phyloP scores from a whole-genome alignment of 1,140 invertebrate genomes.

The Yoshiicerus persimilis region DNA sequence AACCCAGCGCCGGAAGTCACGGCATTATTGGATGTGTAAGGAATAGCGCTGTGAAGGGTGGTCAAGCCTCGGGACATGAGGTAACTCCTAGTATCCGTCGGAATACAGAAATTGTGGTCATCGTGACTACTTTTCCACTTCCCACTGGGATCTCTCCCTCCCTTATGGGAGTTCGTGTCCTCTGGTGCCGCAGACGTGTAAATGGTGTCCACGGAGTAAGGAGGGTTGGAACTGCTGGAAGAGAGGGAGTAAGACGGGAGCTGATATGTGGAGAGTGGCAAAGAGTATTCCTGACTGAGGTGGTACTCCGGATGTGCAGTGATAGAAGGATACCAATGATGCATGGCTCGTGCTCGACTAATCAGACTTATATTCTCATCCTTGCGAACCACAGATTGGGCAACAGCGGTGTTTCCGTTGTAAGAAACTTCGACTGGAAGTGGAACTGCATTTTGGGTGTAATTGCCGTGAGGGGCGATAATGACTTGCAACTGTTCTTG shows the following conservation, averaged over 20 bases:
- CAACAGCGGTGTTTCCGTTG: slow-evolving; percentile 23
- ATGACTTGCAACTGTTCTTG: not conserved
- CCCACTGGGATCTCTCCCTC: not conserved
- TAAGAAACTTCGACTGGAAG: slow-evolving; percentile 27
- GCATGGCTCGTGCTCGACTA: not conserved
- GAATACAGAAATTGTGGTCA: not conserved
- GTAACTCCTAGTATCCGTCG: not conserved
- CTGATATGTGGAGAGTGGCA: not conserved
- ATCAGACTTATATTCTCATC: slow-evolving; percentile 12
- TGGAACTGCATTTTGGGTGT: not conserved
- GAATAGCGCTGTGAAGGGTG: not conserved
- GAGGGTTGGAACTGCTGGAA: not conserved
- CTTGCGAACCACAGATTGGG: not conserved
- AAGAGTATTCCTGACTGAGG: not conserved
- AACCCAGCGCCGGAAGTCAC: not conserved
- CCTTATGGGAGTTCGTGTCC: not conserved
- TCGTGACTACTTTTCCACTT: not conserved
- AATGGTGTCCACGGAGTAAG: not conserved
- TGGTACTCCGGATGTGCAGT: not conserved
- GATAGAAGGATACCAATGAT: not conserved
- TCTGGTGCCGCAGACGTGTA: too few relatives aligned
- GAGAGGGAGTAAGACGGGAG: not conserved
- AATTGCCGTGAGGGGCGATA: not conserved
- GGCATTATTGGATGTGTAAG: not conserved
- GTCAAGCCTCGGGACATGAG: not conserved